Evolutionary conservation across 2,797 vertebrate genomes (phyloP).

Genomic region (Helarctos malayanus): DNA sequence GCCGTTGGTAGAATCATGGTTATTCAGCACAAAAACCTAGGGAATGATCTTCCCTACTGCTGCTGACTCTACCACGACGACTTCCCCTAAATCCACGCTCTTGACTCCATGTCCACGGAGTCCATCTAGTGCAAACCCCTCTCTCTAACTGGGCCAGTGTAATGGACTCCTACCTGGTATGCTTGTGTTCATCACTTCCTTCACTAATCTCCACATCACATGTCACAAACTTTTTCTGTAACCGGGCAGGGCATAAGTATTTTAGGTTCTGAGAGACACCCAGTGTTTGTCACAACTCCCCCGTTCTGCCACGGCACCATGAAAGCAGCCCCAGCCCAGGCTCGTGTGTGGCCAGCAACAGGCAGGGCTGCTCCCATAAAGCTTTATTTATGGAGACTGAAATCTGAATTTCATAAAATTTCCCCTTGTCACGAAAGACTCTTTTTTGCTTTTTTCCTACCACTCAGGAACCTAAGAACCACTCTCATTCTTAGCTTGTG

Average conservation of each 20-base stretch:
- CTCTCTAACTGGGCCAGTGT: background rate
- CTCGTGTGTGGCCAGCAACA: rapidly evolving
- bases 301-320: rapidly evolving
- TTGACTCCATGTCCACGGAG: background rate
- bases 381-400: background rate
- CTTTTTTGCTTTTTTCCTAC: background rate
- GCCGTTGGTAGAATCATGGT: background rate
- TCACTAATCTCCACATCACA: background rate
- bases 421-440: background rate
- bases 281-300: background rate
- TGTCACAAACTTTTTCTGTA: background rate
- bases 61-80: rapidly evolving
- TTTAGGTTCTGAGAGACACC: too few species aligned
- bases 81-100: background rate
- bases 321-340: rapidly evolving
- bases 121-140: background rate
- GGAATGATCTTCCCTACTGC: rapidly evolving
- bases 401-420: background rate
- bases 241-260: rapidly evolving
- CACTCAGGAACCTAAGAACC: background rate
- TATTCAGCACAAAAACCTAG: background rate
- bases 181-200: background rate
- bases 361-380: too few species aligned
- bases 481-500: background rate
- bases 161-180: rapidly evolving